Conservation (phyloP, 2,113 vertebrate genomes). For the Grammomys dolichurus region DNA sequence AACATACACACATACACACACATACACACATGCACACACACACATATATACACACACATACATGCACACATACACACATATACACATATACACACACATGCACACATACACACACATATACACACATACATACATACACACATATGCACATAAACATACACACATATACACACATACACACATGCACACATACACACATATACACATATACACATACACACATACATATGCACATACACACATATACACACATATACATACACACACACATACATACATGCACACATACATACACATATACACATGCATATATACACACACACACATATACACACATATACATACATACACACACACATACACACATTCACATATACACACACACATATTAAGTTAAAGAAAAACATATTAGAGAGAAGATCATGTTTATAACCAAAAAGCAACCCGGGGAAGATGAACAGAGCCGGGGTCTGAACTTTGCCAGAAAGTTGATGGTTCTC, state of each 20-base stretch:
- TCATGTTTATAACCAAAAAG: neutral
- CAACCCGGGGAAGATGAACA: accelerated
- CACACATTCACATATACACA: neutral
- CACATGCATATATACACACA: accelerated
- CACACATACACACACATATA: neutral
- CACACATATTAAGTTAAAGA: neutral
- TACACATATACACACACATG: neutral
- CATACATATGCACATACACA: neutral
- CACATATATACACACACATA: neutral
- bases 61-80: neutral
- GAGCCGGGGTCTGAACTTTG: accelerated
- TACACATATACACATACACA: accelerated
- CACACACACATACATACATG: neutral
- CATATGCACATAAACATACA: accelerated
- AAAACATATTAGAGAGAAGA: neutral
- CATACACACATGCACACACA: neutral
- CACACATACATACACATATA: accelerated
- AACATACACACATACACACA: neutral
- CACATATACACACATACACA: accelerated
- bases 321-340: neutral
- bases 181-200: accelerated
- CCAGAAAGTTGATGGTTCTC: neutral
- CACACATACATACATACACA: neutral
- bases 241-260: neutral
- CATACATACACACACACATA: neutral